Evolutionary conservation across 2,797 vertebrate species (phyloP).

Genomic region (Chloroceryle inda): DNA sequence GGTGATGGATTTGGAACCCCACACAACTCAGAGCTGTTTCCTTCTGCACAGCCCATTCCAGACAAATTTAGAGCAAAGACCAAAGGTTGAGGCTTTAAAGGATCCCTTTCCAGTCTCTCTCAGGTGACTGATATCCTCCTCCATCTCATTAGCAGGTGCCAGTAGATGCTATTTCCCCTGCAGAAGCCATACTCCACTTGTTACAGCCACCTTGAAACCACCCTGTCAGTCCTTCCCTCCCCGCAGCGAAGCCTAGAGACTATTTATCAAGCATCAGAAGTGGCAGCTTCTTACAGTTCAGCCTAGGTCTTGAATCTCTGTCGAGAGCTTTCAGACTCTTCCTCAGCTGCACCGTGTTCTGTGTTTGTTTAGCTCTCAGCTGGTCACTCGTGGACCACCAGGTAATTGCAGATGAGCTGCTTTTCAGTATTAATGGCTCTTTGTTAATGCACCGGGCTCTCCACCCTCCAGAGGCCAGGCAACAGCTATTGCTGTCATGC

Average conservation of each 20-base stretch:
- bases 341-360: not conserved
- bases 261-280: constrained; percentile 20
- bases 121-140: constrained; percentile 32
- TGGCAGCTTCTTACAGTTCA: constrained; percentile 26
- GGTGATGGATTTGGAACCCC: not conserved
- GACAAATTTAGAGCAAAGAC: not conserved
- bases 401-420: constrained; percentile 45
- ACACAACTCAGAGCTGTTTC: not conserved
- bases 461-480: not conserved
- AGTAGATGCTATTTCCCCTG: constrained; percentile 29
- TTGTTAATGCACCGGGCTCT: not conserved
- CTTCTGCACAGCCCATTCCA: not conserved
- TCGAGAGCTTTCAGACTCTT: not conserved
- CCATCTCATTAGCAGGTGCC: not conserved
- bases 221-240: not conserved
- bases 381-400: not conserved
- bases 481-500: not conserved
- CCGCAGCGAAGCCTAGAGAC: not conserved
- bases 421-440: constrained; percentile 52
- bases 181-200: constrained; percentile 21
- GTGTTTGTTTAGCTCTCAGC: constrained; percentile 27
- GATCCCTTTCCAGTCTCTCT: not conserved
- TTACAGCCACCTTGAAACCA: constrained; percentile 1
- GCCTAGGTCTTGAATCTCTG: constrained; percentile 45
- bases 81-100: not conserved